These are phyloP conservation scores for Alligator sinensis DNA, from an alignment of 2,113 vertebrate species.

Conservation along the genomic window DNA sequence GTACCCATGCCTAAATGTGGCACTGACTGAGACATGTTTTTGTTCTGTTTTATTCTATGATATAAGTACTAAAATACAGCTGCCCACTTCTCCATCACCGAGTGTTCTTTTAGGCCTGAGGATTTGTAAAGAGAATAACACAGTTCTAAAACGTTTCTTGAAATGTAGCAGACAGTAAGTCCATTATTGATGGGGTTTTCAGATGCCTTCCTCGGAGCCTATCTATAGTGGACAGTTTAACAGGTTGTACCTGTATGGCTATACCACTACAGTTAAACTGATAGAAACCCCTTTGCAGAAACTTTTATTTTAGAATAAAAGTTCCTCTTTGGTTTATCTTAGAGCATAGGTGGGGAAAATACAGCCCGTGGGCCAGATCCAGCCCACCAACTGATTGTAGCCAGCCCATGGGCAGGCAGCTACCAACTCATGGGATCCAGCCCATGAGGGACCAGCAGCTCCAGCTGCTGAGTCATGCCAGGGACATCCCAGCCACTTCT, in stretches of 20 bases:
- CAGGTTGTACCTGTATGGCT: background rate
- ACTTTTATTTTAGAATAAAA: background rate
- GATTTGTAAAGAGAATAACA: background rate
- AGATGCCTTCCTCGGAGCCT: background rate
- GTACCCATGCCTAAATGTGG: no score
- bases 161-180: background rate
- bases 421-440: no score
- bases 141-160: background rate
- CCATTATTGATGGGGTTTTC: background rate
- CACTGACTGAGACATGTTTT: no score
- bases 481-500: no score
- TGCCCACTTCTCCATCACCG: background rate
- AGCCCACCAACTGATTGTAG: no score
- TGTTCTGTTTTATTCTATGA: no score
- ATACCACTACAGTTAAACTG: background rate
- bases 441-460: no score
- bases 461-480: no score
- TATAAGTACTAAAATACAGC: no score
- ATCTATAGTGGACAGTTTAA: background rate
- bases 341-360: no score
- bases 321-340: background rate
- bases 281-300: background rate
- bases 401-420: no score
- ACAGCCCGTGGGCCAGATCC: no score
- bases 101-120: background rate